These are phyloP conservation scores for Entomyzon cyanotis DNA, from an alignment of 2,113 vertebrate species.

Conservation along the genomic window DNA sequence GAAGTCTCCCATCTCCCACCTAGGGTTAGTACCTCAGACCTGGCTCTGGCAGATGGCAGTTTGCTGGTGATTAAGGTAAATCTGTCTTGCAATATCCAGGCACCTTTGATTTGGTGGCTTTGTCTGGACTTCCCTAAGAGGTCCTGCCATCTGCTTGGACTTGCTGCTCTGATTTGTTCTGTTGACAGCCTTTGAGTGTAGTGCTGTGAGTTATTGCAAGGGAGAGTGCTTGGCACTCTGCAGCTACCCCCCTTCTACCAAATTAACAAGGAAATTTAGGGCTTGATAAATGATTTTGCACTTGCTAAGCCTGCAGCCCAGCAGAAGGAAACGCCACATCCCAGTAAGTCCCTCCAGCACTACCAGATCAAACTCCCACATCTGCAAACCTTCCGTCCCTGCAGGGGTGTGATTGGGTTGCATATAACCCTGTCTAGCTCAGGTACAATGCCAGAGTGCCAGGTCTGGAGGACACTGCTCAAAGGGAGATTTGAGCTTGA, in stretches of 20 bases:
- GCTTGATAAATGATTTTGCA: not conserved
- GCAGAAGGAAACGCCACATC: not conserved
- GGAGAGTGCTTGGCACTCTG: not conserved
- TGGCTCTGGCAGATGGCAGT: slow-evolving; percentile 42
- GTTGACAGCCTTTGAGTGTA: accelerated
- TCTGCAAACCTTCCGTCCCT: not conserved
- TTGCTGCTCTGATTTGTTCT: not conserved
- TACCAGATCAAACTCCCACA: not conserved
- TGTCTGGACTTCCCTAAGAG: not conserved
- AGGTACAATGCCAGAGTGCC: not conserved
- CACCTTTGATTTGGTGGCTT: not conserved
- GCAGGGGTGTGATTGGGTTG: not conserved
- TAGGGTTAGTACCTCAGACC: not conserved
- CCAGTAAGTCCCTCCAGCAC: not conserved
- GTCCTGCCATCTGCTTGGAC: slow-evolving; percentile 14
- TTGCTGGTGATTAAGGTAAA: slow-evolving; percentile 34
- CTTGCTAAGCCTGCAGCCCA: not conserved
- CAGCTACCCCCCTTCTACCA: not conserved
- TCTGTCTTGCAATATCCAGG: not conserved
- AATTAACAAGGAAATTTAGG: not conserved
- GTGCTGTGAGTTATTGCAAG: not conserved
- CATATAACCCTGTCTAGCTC: not conserved
- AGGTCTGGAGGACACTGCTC: not conserved
- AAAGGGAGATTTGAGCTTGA: not conserved
- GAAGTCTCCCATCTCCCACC: not conserved